Conservation (phyloP, 2,113 vertebrate species). For the Dolichallabes microphthalmus region DNA sequence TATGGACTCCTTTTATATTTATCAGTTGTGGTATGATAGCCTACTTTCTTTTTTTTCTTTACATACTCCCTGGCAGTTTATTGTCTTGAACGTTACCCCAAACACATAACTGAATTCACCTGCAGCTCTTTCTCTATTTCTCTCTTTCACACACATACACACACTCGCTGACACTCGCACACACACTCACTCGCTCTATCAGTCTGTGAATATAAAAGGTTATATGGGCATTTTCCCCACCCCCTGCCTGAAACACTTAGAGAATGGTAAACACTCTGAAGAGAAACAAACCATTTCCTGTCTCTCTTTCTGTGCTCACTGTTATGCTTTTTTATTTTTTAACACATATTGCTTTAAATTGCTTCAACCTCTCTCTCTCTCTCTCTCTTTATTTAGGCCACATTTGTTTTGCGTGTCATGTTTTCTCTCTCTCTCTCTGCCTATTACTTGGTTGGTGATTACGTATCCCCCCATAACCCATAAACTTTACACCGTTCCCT, state of each 20-base stretch:
- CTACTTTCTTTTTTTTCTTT: slow-evolving; percentile 42
- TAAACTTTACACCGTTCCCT: slow-evolving; percentile 23
- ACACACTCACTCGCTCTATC: not conserved
- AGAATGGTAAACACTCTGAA: slow-evolving; percentile 67
- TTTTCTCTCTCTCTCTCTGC: slow-evolving; percentile 70
- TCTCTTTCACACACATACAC: not conserved
- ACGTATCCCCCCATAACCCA: not conserved
- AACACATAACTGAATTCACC: slow-evolving; percentile 51
- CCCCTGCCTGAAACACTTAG: slow-evolving; percentile 65
- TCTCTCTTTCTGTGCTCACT: slow-evolving; percentile 68
- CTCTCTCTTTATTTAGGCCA: slow-evolving; percentile 30
- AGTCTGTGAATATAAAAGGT: slow-evolving; percentile 59
- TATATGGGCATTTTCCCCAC: slow-evolving; percentile 60
- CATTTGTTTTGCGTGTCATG: slow-evolving; percentile 60
- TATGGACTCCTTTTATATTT: slow-evolving; percentile 13
- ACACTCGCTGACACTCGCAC: not conserved
- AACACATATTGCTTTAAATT: slow-evolving; percentile 81
- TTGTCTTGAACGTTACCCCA: slow-evolving; percentile 51
- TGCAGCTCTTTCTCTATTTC: slow-evolving; percentile 12
- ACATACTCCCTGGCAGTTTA: slow-evolving; percentile 46
- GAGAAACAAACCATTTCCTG: slow-evolving; percentile 61
- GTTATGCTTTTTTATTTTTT: slow-evolving; percentile 62
- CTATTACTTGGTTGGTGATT: slow-evolving; percentile 21
- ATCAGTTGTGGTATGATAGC: slow-evolving; percentile 37
- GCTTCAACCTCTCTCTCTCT: slow-evolving; percentile 72